Base-by-base conservation (phyloP, 2,797 vertebrate species). In the Lateolabrax maculatus region DNA sequence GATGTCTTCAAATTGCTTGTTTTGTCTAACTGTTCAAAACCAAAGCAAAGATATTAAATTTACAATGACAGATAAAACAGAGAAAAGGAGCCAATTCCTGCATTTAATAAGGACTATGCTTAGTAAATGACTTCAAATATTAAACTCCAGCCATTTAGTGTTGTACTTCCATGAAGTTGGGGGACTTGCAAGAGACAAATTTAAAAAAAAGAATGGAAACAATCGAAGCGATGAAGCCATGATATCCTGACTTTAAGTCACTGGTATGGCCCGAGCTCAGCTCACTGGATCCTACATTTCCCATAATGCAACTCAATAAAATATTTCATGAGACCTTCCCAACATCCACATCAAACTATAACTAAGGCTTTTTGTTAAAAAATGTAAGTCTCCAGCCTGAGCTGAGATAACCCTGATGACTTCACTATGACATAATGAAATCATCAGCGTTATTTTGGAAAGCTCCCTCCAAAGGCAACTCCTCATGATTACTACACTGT, bases 371-470 rank as follows among this genome's bases (percentile, higher is more conserved):
- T 71, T 21, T 36, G 12, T 37, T 23, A 6, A 31, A 48, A 31
- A 16, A 21, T 57, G 6, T 27, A 29, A 44, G 23, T 66, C 19
- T 7, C 15, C 21, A 25, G 4, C 5, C 9, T 10, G 19, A 39
- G 18, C 43, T 62, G 56, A 52, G 44, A 72, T 52, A n/a, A 79
- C 29, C 16, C 31, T 13, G 34, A 29, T 19, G 34, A 56, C 56
- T 18, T 74, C 13, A 23, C 23, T 1, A 7, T 6, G 61, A 81
- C 53, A 48, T n/a, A n/a, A n/a, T n/a, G n/a, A n/a, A n/a, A n/a
- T 43, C 37, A 70, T 39, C 18, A 13, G 60, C 29, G 65, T 53
- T n/a, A 25, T 39, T 65, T 62, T 25, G 12, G 13, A 27, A 41
- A 60, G 19, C 57, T 57, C 11, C 48, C n/a, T 31, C 27, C 51